A percentile compares a stretch with the other conserved stretches of the same genome.
These are phyloP conservation scores for Alcis repandata DNA, from an alignment of 2,888 invertebrate species.

Conservation along the genomic window DNA sequence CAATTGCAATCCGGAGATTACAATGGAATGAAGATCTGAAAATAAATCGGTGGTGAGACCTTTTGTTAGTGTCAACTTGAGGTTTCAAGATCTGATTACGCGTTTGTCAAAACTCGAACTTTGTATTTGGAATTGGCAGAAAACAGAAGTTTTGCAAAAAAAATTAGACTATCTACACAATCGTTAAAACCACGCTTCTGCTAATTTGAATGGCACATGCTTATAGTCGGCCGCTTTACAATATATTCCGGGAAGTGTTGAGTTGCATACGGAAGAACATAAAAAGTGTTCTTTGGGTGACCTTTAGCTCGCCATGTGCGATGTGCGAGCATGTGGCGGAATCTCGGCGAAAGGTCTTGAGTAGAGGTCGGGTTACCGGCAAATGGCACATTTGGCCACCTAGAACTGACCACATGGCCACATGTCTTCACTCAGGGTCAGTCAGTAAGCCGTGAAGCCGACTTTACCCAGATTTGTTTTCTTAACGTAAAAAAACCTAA, in stretches of 20 bases:
- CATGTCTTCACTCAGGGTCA: conserved; percentile 73
- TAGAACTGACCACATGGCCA: conserved; percentile 70
- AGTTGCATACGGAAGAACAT: conserved; percentile 61
- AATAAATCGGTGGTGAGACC: conserved; percentile 65
- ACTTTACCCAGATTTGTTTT: conserved; percentile 59
- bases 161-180: too few species aligned
- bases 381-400: conserved; percentile 63
- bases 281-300: conserved; percentile 80
- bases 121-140: background rate
- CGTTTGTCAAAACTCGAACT: background rate
- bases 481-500: conserved; percentile 30
- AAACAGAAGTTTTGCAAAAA: too few species aligned
- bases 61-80: conserved; percentile 56
- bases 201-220: too few species aligned
- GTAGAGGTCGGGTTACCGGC: conserved; percentile 63
- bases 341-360: conserved; percentile 74
- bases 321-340: conserved; percentile 75
- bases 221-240: background rate
- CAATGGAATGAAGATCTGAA: conserved; percentile 56
- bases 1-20: conserved; percentile 67
- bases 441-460: conserved; percentile 63
- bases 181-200: too few species aligned
- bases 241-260: background rate
- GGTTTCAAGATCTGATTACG: conserved; percentile 37
- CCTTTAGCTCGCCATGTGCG: conserved; percentile 78